A percentile compares a stretch with the other conserved stretches of the same genome.
These are phyloP conservation scores for Phrynosoma platyrhinos DNA, from an alignment of 2,113 vertebrate genomes.

Conservation along the genomic window DNA sequence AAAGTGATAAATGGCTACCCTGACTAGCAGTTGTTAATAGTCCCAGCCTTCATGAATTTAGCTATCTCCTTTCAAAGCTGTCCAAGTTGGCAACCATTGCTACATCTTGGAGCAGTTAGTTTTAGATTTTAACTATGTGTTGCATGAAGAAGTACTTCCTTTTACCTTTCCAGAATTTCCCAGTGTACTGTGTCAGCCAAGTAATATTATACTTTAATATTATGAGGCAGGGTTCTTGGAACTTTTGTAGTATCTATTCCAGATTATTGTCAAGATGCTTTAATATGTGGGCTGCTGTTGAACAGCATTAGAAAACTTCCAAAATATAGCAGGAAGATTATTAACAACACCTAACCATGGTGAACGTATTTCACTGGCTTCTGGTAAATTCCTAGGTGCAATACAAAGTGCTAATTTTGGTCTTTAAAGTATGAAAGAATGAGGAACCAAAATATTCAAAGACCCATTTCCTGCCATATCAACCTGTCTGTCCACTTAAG, in stretches of 20 bases:
- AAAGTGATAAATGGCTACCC: too few relatives aligned
- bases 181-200: too few relatives aligned
- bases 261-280: neutral
- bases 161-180: too few relatives aligned
- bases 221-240: neutral
- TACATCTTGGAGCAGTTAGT: too few relatives aligned
- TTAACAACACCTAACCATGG: neutral
- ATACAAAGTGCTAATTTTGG: neutral
- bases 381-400: neutral
- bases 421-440: neutral
- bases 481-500: neutral
- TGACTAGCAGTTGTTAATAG: too few relatives aligned
- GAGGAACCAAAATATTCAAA: neutral
- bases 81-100: too few relatives aligned
- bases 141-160: too few relatives aligned
- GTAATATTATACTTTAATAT: too few relatives aligned
- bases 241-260: neutral
- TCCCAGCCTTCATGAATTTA: too few relatives aligned
- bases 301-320: neutral
- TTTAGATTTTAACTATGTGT: too few relatives aligned
- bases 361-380: neutral
- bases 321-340: neutral
- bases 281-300: neutral
- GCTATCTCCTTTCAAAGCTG: too few relatives aligned
- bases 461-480: neutral